Conservation (phyloP, 1,140 invertebrate species). For the Sycophila sp. region DNA sequence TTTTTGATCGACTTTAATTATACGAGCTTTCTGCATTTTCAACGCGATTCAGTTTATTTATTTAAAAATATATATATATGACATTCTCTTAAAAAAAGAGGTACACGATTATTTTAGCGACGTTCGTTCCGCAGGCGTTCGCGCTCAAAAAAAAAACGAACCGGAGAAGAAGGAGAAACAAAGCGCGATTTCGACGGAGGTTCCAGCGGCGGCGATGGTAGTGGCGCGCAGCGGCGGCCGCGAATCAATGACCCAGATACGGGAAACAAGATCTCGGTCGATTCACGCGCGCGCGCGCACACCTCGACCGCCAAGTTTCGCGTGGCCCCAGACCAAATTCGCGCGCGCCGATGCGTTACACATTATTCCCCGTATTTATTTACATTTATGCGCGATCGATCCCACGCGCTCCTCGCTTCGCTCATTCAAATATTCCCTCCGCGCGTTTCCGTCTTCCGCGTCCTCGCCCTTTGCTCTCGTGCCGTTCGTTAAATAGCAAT, state of each 20-base stretch:
- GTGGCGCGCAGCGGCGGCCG: not conserved
- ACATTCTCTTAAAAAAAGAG: no score
- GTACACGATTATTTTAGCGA: no score
- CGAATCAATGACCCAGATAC: constrained; percentile 42
- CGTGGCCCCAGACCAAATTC: no score
- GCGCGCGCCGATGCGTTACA: not conserved
- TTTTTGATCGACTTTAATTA: no score
- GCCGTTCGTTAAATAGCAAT: not conserved
- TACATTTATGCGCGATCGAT: not conserved
- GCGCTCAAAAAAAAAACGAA: not conserved
- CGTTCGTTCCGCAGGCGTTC: no score
- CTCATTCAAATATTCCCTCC: not conserved
- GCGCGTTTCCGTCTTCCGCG: not conserved
- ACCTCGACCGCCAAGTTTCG: not conserved
- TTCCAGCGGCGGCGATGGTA: not conserved
- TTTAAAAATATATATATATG: no score
- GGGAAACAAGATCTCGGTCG: constrained; percentile 32
- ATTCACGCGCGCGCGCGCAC: not conserved
- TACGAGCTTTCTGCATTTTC: no score
- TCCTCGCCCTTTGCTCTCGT: no score
- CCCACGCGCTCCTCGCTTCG: not conserved
- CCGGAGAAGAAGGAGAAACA: constrained; percentile 6
- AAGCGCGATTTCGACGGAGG: not conserved
- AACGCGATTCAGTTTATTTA: no score
- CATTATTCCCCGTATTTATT: not conserved